phyloP scores from a whole-genome alignment of 2,113 vertebrate genomes.

The Budorcas taxicolor region DNA sequence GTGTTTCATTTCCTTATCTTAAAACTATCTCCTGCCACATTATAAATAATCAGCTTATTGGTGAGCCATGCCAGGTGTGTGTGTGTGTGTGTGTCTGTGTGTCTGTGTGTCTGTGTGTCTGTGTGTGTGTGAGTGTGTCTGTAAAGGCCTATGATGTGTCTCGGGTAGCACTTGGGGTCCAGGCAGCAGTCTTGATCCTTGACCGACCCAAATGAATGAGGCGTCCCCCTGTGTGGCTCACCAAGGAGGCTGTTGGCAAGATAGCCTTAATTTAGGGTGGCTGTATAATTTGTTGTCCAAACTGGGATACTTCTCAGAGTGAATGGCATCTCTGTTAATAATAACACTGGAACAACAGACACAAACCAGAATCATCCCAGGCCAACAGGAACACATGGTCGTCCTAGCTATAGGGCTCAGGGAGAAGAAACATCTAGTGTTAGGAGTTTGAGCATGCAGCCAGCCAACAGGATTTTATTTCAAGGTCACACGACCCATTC shows the following conservation, averaged over 20 bases:
- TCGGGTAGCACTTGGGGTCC: neutral
- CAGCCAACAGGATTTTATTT: neutral
- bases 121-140: rapidly evolving
- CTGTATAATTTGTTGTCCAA: neutral
- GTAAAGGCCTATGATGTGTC: neutral
- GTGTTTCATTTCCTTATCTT: slow-evolving; percentile 66
- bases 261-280: neutral
- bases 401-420: neutral
- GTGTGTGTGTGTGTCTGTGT: neutral
- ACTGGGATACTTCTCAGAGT: neutral
- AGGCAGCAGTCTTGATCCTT: neutral
- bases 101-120: rapidly evolving
- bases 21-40: slow-evolving; percentile 72
- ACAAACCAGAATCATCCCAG: neutral
- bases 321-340: neutral
- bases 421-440: neutral
- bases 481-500: neutral
- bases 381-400: neutral
- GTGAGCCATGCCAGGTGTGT: slow-evolving; percentile 8
- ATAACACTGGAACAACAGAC: neutral
- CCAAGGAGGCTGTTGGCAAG: neutral
- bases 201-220: neutral
- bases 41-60: slow-evolving; percentile 77
- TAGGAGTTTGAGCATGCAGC: neutral
- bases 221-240: neutral